Conservation (phyloP, 2,888 invertebrate species). For the Thera obeliscata region DNA sequence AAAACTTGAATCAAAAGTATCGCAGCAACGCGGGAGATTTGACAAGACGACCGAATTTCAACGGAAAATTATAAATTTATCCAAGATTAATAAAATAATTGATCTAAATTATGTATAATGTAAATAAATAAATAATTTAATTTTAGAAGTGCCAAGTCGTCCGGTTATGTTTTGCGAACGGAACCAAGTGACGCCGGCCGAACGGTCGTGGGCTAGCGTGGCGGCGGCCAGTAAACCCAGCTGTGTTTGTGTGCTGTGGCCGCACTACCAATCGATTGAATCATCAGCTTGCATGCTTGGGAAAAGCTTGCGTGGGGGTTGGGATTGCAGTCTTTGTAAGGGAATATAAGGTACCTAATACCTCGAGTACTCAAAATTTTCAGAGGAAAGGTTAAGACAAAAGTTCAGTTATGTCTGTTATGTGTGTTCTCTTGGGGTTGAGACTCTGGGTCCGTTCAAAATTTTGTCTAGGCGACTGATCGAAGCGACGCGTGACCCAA, state of each 20-base stretch:
- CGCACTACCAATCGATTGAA: constrained; percentile 37
- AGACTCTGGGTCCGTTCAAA: no score
- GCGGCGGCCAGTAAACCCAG: constrained; percentile 72
- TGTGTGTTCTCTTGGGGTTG: no score
- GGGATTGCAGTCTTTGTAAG: constrained; percentile 5
- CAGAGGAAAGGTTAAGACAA: no score
- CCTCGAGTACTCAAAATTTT: no score
- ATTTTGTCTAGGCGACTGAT: no score
- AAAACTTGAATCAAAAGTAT: constrained; percentile 6
- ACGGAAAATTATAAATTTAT: neutral
- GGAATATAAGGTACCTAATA: no score
- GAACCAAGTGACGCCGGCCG: constrained; percentile 74
- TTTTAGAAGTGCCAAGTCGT: constrained; percentile 70
- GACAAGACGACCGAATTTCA: constrained; percentile 2
- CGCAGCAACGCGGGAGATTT: constrained; percentile 25
- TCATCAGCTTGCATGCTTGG: constrained; percentile 26
- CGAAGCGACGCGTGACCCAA: no score
- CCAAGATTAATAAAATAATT: neutral
- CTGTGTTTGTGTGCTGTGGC: constrained; percentile 50
- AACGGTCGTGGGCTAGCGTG: constrained; percentile 59
- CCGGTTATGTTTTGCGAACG: constrained; percentile 82
- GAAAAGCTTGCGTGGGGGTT: constrained; percentile 18
- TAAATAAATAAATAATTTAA: constrained; percentile 28
- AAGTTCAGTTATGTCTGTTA: no score
- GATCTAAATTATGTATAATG: neutral